A percentile compares a stretch with the other conserved stretches of the same genome.
Evolutionary conservation across 1,140 invertebrate species (phyloP).

Genomic region (Drosophila ironensis): DNA sequence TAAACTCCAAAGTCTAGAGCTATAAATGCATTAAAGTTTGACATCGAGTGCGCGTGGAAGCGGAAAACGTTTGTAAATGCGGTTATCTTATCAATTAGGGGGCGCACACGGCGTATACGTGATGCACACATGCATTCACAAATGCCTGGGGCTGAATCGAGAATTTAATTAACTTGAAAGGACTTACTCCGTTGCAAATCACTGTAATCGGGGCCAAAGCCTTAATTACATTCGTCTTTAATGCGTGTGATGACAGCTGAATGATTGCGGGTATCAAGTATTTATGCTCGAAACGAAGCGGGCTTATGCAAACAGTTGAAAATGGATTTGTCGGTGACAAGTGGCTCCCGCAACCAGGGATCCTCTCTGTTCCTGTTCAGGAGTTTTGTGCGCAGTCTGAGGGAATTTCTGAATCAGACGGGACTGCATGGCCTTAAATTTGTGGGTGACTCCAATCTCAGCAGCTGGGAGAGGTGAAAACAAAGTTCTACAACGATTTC

Average conservation of each 20-base stretch:
- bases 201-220: conserved; percentile 20
- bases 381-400: conserved; percentile 41
- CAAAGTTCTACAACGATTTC: not conserved
- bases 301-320: conserved; percentile 23
- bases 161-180: conserved; percentile 45
- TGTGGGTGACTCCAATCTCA: conserved; percentile 86
- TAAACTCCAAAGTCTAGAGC: conserved; percentile 18
- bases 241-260: conserved; percentile 17
- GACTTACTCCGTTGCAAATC: conserved; percentile 16
- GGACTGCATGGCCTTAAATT: conserved; percentile 89
- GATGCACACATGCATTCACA: not conserved
- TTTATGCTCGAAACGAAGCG: conserved; percentile 14
- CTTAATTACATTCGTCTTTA: conserved; percentile 40
- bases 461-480: conserved; percentile 86
- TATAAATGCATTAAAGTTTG: conserved; percentile 13
- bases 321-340: conserved; percentile 13
- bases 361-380: conserved; percentile 25
- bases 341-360: not conserved
- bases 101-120: conserved; percentile 12
- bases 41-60: conserved; percentile 15
- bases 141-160: conserved; percentile 14
- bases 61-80: conserved; percentile 17
- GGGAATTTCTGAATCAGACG: conserved; percentile 85
- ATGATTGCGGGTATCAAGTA: conserved; percentile 20
- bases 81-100: conserved; percentile 13